Evolutionary conservation across 2,888 invertebrate species (phyloP), one percentile per base, ranked within the genome.

Genomic region (Drosophila acutilabella): DNA sequence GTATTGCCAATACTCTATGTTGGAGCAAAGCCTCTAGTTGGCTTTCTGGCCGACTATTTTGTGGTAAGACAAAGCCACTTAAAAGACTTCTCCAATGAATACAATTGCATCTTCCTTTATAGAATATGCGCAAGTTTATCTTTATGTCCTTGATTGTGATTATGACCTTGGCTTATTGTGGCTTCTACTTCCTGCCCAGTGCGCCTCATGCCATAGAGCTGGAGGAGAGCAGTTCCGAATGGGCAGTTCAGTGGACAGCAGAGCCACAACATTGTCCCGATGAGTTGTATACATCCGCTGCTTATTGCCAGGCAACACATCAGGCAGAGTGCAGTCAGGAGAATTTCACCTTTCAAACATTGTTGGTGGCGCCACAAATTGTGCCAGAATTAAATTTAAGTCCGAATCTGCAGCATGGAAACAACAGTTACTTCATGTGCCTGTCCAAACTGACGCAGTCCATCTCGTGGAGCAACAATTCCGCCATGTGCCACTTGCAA

Each of bases 1-100:
- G 93, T 96, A 2, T 91, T 97, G 68, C 97, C 97, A 0, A 93
- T 97, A n/a, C 92, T 96, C 41, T 96, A 96, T 93, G 94, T 96
- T 0, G 88, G 96, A 0, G 95, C 96, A 0, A 97, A 97, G 91
- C 96, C 97, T 0, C 81, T 94, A 1, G 95, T 96, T 87, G 97
- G 97, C 4, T 95, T 95, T 69, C 83, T 96, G 0, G 95, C 95
- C 0, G 97, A 97, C 88, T 95, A 94, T 74, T 96, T 95, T 92
- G 93, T 95, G 81, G 93, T 94, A 80, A 92, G 81, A 66, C 14
- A 0, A 7, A 11, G 6, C 1, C 1, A 0, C 10, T 7, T 11
- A 4, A 4, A 1, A 11, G 2, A 30, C 16, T 38, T 42, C 8
- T 10, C 1, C 0, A 38, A 10, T 18, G 0, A 41, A 20, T 11